A percentile compares a stretch with the other conserved stretches of the same genome.
Evolutionary conservation across 2,888 invertebrate genomes (phyloP).

Genomic region (Pachydiplax longipennis): DNA sequence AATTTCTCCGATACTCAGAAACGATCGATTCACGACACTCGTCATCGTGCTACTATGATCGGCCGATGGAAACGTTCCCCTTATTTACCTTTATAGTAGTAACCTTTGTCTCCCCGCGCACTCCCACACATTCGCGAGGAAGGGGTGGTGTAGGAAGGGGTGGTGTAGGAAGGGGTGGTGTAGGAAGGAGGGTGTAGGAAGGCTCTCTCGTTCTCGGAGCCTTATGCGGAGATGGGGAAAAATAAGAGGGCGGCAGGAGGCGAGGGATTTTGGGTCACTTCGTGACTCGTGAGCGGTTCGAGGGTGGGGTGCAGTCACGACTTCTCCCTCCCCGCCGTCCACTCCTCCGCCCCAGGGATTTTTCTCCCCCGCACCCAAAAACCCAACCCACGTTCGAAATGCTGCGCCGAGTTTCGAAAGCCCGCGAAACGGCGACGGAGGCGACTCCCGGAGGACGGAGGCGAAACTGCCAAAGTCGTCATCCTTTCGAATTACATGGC

Average conservation of each 20-base stretch:
- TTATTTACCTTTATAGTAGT: not conserved
- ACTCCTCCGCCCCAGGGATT: not conserved
- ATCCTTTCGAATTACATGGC: not conserved
- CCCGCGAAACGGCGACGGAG: not conserved
- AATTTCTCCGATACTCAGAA: too few species aligned
- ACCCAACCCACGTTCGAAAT: not conserved
- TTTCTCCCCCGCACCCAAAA: not conserved
- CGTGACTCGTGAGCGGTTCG: slow-evolving; percentile 9
- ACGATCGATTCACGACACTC: too few species aligned
- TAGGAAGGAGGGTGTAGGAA: not conserved
- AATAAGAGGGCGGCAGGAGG: not conserved
- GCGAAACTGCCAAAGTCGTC: not conserved
- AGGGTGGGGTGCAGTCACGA: slow-evolving; percentile 22
- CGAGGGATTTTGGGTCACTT: slow-evolving; percentile 25
- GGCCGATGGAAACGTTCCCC: not conserved
- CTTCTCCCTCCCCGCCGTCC: not conserved
- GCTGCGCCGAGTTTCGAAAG: not conserved
- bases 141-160: not conserved
- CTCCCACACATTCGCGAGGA: not conserved
- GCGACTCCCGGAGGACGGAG: not conserved
- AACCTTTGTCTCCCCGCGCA: not conserved
- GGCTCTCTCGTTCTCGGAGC: not conserved
- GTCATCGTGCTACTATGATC: too few species aligned
- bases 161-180: not conserved
- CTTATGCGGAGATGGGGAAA: not conserved